A percentile compares a stretch with the other conserved stretches of the same genome.
Conservation (phyloP, 2,888 invertebrate species). For the Nephrotoma appendiculata region DNA sequence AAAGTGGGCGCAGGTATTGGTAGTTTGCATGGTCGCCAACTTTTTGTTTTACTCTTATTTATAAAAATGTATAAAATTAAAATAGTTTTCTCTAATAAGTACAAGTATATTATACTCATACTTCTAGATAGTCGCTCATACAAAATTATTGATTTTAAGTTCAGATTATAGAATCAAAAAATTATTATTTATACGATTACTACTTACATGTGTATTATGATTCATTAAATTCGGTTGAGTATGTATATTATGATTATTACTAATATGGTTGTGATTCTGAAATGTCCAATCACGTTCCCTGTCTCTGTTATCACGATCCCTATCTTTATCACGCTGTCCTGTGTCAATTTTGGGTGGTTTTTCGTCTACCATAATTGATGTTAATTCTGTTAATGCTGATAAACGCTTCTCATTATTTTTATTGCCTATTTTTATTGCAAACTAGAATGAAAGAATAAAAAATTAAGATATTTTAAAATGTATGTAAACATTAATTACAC, state of each 20-base stretch:
- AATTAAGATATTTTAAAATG: background rate
- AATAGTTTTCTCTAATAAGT: background rate
- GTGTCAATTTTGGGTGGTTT: slow-evolving; percentile 41
- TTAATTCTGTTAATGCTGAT: slow-evolving; percentile 33
- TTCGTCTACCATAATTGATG: slow-evolving; percentile 38
- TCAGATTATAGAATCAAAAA: background rate
- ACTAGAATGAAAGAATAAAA: slow-evolving; percentile 25
- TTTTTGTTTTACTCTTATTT: background rate
- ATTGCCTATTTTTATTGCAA: slow-evolving; percentile 42
- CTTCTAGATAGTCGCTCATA: too few relatives aligned
- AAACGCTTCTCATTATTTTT: slow-evolving; percentile 41
- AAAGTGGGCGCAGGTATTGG: too few relatives aligned
- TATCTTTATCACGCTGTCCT: slow-evolving; percentile 37
- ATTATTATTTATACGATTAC: background rate
- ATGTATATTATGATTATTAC: slow-evolving; percentile 12
- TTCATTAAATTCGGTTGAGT: slow-evolving; percentile 9
- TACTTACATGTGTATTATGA: slow-evolving; percentile 17
- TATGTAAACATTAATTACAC: background rate
- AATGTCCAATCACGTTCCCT: slow-evolving; percentile 20
- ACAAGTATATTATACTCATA: too few relatives aligned
- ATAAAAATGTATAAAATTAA: background rate
- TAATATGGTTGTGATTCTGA: slow-evolving; percentile 12
- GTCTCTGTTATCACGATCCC: slow-evolving; percentile 21
- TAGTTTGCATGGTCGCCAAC: background rate
- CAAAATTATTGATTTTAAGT: background rate